Conservation (phyloP, 2,113 vertebrate species). For the Dasyornis broadbenti region DNA sequence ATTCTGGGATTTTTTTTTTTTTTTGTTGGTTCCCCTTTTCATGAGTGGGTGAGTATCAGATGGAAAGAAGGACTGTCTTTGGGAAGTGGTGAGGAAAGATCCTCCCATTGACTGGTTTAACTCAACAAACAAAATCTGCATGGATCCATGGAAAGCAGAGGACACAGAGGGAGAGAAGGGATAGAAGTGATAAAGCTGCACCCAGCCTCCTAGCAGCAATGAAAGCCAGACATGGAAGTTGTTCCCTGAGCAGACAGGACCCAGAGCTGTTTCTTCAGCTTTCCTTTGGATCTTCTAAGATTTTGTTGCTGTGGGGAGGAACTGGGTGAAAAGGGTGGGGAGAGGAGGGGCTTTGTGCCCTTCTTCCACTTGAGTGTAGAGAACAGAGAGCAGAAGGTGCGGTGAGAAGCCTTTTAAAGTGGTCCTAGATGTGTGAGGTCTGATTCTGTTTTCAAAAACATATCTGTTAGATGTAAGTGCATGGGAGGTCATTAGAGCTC, state of each 20-base stretch:
- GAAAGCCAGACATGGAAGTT: background rate
- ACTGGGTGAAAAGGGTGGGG: background rate
- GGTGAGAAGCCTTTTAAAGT: background rate
- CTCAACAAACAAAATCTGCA: background rate
- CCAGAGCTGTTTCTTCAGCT: background rate
- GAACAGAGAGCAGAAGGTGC: conserved; percentile 32
- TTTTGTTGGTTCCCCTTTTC: background rate
- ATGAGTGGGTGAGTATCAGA: background rate
- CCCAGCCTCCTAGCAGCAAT: background rate
- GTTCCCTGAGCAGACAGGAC: background rate
- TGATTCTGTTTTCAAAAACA: background rate
- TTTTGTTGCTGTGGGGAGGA: background rate
- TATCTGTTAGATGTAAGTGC: conserved; percentile 9
- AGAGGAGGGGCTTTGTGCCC: background rate
- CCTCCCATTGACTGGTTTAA: background rate
- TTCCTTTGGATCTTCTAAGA: background rate
- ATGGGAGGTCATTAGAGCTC: conserved; percentile 8
- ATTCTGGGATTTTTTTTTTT: background rate
- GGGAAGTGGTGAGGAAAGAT: background rate
- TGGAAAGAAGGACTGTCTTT: background rate
- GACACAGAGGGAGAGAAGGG: background rate
- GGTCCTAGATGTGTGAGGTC: conserved; percentile 14
- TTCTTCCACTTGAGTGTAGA: background rate
- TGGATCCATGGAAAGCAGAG: background rate
- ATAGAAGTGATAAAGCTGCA: background rate